These are phyloP conservation scores for Chironex yamaguchii DNA, from an alignment of 30 jellyfish, hydroid and myxozoan genomes.

Conservation along the genomic window DNA sequence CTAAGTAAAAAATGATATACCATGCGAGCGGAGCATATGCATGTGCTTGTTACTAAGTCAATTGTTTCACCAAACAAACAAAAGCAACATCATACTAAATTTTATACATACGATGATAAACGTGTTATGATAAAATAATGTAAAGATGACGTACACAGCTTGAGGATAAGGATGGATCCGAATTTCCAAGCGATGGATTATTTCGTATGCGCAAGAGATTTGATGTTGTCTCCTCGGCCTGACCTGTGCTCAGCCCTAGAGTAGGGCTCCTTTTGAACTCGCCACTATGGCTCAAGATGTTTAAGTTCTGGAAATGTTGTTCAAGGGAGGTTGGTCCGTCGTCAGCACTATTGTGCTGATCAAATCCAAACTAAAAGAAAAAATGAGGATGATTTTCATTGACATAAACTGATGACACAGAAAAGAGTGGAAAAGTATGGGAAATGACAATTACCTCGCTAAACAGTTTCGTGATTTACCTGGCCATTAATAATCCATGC, in stretches of 20 bases:
- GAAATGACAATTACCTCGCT: too few relatives aligned
- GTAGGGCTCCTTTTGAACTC: neutral
- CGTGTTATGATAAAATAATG: neutral
- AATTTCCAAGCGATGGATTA: conserved; percentile 91
- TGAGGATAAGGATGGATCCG: conserved; percentile 96
- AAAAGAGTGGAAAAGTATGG: too few relatives aligned
- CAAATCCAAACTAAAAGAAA: neutral
- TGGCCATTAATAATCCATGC: too few relatives aligned
- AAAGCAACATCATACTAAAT: neutral
- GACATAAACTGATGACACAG: too few relatives aligned
- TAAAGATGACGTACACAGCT: conserved; percentile 77
- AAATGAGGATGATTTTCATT: too few relatives aligned
- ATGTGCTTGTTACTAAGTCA: too few relatives aligned
- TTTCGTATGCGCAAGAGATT: conserved; percentile 94
- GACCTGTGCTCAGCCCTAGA: conserved; percentile 71
- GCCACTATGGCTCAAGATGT: neutral
- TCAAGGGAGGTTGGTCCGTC: neutral
- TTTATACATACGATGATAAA: neutral
- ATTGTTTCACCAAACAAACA: neutral
- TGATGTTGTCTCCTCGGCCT: conserved; percentile 80
- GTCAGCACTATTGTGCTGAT: neutral
- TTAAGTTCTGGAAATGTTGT: neutral
- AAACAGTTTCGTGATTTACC: too few relatives aligned
- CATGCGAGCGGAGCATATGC: too few relatives aligned
- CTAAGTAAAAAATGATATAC: too few relatives aligned